Evolutionary conservation across 2,888 invertebrate species (phyloP).

Genomic region (Eutolmus rufibarbis): DNA sequence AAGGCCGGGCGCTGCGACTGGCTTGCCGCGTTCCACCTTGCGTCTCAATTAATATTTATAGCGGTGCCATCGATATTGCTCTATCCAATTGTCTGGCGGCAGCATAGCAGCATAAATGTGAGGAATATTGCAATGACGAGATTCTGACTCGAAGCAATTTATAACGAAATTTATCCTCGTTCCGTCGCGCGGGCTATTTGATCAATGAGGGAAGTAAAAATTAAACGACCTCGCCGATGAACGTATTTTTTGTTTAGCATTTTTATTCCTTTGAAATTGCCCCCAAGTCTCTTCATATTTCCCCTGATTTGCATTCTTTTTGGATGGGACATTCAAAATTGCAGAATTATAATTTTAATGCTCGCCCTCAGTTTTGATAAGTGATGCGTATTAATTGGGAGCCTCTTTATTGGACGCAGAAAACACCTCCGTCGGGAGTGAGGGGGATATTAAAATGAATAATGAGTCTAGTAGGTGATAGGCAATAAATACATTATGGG

Average conservation of each 20-base stretch:
- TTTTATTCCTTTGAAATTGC: not conserved
- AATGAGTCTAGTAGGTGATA: slow-evolving; percentile 9
- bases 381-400: slow-evolving; percentile 34
- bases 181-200: not conserved
- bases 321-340: not conserved
- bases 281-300: slow-evolving; percentile 3
- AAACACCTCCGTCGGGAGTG: not conserved
- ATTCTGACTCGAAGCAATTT: slow-evolving; percentile 40
- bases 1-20: no score
- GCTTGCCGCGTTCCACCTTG: not conserved
- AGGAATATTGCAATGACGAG: slow-evolving; percentile 16
- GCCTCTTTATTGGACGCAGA: not conserved
- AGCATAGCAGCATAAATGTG: slow-evolving; percentile 15
- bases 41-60: slow-evolving; percentile 38
- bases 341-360: slow-evolving; percentile 39
- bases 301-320: slow-evolving; percentile 34
- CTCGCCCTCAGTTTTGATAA: slow-evolving; percentile 33
- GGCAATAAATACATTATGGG: not conserved
- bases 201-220: slow-evolving; percentile 18
- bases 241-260: not conserved
- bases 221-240: slow-evolving; percentile 34
- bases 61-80: slow-evolving; percentile 36
- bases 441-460: slow-evolving; percentile 18
- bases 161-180: slow-evolving; percentile 33
- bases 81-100: slow-evolving; percentile 29